phyloP scores from a whole-genome alignment of 2,797 vertebrate species.

The Macropodus opercularis region DNA sequence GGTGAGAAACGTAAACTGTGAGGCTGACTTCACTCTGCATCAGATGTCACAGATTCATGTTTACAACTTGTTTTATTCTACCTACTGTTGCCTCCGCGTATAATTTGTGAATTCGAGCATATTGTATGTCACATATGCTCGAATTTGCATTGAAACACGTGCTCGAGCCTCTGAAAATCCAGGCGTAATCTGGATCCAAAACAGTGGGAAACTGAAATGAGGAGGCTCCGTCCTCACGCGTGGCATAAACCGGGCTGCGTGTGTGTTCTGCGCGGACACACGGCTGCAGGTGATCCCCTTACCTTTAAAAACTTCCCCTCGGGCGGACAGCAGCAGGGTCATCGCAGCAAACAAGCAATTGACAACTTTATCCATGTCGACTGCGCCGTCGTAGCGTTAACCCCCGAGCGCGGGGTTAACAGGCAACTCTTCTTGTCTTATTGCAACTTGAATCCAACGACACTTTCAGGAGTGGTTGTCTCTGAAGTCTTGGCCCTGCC shows the following conservation, averaged over 20 bases:
- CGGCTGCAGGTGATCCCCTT: conserved; percentile 55
- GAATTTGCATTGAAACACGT: not conserved
- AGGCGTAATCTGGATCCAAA: no score
- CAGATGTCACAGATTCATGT: not conserved
- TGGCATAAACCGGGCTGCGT: conserved; percentile 2
- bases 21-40: not conserved
- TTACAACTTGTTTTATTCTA: not conserved
- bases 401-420: conserved; percentile 77
- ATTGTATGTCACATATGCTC: no score
- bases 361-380: conserved; percentile 86
- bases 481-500: conserved; percentile 35
- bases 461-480: conserved; percentile 38
- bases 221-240: not conserved
- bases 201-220: conserved; percentile 34
- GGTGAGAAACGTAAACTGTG: not conserved
- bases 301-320: conserved; percentile 85
- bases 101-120: no score
- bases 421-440: conserved; percentile 62
- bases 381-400: conserved; percentile 64
- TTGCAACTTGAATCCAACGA: conserved; percentile 59
- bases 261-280: not conserved
- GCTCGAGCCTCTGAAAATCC: no score
- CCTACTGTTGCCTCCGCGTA: not conserved
- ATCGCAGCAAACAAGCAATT: conserved; percentile 77
- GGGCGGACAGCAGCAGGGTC: conserved; percentile 75